phyloP scores from a whole-genome alignment of 1,140 invertebrate genomes.

The Listronotus oregonensis region DNA sequence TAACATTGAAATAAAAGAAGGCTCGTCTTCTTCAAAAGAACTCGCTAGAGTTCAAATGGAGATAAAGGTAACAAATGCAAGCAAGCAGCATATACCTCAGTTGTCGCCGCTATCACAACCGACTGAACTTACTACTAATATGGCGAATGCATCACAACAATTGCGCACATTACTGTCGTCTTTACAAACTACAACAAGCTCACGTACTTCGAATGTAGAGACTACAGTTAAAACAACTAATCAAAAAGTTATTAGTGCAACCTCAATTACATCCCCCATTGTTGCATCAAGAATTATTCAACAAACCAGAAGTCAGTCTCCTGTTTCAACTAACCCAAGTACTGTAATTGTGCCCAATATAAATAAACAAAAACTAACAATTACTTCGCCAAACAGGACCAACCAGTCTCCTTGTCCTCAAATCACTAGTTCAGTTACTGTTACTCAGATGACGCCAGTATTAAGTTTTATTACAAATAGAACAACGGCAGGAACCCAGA shows the following conservation, averaged over 20 bases:
- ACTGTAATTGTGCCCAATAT: slow-evolving; percentile 49
- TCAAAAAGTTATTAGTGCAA: slow-evolving; percentile 40
- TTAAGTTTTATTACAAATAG: slow-evolving; percentile 30
- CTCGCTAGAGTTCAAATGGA: slow-evolving; percentile 1
- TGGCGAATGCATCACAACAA: slow-evolving; percentile 72
- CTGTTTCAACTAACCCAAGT: slow-evolving; percentile 30
- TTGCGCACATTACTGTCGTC: slow-evolving; percentile 67
- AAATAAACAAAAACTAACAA: slow-evolving; percentile 40
- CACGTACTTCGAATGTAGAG: slow-evolving; percentile 47
- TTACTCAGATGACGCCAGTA: slow-evolving; percentile 30
- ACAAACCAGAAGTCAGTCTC: slow-evolving; percentile 33
- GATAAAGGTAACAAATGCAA: slow-evolving; percentile 47
- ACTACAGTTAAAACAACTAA: slow-evolving; percentile 40
- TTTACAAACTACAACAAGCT: slow-evolving; percentile 56
- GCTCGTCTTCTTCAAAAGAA: slow-evolving; percentile 22
- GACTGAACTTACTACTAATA: slow-evolving; percentile 70
- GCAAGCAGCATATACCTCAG: slow-evolving; percentile 63
- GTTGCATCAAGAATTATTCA: slow-evolving; percentile 45
- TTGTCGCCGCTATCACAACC: slow-evolving; percentile 72
- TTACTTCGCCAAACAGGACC: slow-evolving; percentile 1
- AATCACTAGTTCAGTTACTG: slow-evolving; percentile 8
- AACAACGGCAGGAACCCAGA: slow-evolving; percentile 30
- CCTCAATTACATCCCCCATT: slow-evolving; percentile 23
- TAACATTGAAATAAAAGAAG: neutral
- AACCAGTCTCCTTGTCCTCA: slow-evolving; percentile 52